phyloP scores from a whole-genome alignment of 2,113 vertebrate genomes.

The Cisticola juncidis region DNA sequence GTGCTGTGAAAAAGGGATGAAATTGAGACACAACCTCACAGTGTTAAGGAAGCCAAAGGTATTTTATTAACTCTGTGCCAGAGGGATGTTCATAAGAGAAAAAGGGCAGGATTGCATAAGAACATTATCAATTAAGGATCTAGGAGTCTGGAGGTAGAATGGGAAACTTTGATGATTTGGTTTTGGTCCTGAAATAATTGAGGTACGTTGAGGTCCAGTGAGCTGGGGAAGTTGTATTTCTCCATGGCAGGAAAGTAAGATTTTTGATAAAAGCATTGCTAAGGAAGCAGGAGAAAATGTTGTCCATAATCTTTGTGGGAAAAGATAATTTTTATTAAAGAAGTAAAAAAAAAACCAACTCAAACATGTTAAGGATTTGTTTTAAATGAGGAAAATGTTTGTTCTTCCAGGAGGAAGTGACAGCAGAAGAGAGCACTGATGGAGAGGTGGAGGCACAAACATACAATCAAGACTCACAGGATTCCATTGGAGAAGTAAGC shows the following conservation, averaged over 20 bases:
- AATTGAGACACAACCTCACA: not conserved
- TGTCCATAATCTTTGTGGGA: not conserved
- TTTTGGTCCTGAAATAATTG: not conserved
- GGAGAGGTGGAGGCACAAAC: conserved; percentile 85
- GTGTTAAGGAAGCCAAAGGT: not conserved
- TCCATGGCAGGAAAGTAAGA: not conserved
- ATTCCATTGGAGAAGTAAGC: conserved; percentile 86
- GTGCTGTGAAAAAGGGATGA: not conserved
- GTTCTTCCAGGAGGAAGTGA: conserved; percentile 84
- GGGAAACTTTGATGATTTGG: not conserved
- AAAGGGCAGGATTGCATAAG: not conserved
- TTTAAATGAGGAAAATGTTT: not conserved
- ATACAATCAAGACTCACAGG: conserved; percentile 87
- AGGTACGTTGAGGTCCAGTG: not conserved
- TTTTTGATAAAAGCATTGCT: not conserved
- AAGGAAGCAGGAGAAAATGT: not conserved
- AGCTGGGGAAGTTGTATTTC: not conserved
- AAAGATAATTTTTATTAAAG: not conserved
- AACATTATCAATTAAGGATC: not conserved
- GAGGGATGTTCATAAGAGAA: not conserved
- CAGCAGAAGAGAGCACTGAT: conserved; percentile 87
- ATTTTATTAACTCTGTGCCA: not conserved
- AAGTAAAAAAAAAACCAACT: not conserved
- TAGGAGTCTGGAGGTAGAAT: not conserved
- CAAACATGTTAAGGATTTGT: not conserved